phyloP scores from a whole-genome alignment of 2,888 invertebrate genomes.

The Athalia cordata region DNA sequence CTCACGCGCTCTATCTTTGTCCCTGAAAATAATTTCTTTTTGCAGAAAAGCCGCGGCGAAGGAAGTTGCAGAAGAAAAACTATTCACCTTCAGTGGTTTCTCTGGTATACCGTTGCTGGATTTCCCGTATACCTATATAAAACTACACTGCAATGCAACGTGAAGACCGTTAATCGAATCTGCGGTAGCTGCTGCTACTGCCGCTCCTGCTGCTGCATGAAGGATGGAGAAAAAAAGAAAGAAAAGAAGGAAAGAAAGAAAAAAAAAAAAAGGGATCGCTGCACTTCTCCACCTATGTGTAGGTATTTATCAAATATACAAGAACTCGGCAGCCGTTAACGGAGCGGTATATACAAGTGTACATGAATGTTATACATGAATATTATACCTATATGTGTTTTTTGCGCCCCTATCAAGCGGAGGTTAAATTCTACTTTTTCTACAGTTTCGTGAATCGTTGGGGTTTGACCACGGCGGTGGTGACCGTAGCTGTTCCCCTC shows the following conservation, averaged over 20 bases:
- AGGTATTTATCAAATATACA: neutral
- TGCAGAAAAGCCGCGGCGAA: neutral
- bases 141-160: neutral
- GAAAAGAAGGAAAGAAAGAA: neutral
- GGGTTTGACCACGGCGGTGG: slow-evolving; percentile 24
- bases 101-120: slow-evolving; percentile 8
- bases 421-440: slow-evolving; percentile 17
- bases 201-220: neutral
- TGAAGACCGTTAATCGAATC: slow-evolving; percentile 38
- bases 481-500: slow-evolving; percentile 3
- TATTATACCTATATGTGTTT: neutral
- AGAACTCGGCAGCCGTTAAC: neutral
- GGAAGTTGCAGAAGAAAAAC: neutral
- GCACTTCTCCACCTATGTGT: neutral
- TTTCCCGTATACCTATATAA: slow-evolving; percentile 17
- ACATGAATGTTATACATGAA: neutral
- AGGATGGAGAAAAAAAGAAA: neutral
- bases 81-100: neutral
- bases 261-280: neutral
- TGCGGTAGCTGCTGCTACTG: neutral
- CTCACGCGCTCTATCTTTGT: neutral
- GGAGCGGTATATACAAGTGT: neutral
- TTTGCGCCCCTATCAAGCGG: neutral
- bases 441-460: neutral
- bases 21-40: neutral